Evolutionary conservation across 2,113 vertebrate species (phyloP).

Genomic region (Indri indri): DNA sequence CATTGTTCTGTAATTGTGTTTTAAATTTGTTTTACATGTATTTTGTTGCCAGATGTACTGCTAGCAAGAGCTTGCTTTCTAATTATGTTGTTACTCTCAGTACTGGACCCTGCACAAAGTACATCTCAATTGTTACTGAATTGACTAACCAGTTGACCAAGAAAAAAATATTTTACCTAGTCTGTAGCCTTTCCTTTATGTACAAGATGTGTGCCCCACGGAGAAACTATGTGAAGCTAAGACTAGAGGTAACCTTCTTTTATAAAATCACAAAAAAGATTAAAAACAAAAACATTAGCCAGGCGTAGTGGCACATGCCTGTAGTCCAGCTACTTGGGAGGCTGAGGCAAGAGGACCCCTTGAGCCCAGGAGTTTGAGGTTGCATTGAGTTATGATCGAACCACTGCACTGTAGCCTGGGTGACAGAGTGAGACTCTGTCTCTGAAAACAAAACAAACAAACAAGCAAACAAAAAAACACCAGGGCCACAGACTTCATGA

Average conservation of each 20-base stretch:
- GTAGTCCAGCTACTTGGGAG: neutral
- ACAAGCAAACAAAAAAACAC: neutral
- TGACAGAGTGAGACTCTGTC: neutral
- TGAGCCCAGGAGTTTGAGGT: neutral
- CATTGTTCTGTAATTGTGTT: neutral
- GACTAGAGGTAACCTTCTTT: neutral
- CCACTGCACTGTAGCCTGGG: no score
- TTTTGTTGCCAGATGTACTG: neutral
- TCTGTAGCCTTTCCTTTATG: slow-evolving; percentile 13
- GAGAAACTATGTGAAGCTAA: neutral
- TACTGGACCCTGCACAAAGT: neutral
- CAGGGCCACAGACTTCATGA: neutral
- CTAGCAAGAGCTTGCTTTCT: neutral
- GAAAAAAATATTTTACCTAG: neutral
- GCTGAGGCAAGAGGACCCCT: neutral
- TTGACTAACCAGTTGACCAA: neutral
- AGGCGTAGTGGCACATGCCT: neutral
- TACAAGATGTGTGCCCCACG: neutral
- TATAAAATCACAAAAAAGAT: slow-evolving; percentile 15
- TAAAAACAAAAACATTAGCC: neutral
- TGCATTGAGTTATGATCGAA: no score
- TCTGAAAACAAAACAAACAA: neutral
- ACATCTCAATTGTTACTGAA: neutral
- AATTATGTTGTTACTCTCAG: neutral
- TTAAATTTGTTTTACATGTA: neutral